Evolutionary conservation across 2,797 vertebrate species (phyloP).

Genomic region (Molothrus aeneus): DNA sequence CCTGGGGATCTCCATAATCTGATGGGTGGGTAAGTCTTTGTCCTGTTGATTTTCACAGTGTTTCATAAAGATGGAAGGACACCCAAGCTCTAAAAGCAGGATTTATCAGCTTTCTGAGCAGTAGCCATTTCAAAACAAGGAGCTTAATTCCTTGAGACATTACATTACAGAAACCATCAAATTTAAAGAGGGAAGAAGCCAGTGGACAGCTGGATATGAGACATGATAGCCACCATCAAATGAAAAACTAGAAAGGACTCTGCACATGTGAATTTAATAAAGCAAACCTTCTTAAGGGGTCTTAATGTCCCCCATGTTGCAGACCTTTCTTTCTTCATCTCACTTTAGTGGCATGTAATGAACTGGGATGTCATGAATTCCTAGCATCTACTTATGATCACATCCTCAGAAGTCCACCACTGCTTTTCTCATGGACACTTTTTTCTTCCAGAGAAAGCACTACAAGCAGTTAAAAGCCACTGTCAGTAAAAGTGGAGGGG

Average conservation of each 20-base stretch:
- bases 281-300: neutral
- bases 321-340: neutral
- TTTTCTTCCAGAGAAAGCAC: neutral
- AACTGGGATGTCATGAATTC: neutral
- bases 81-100: neutral
- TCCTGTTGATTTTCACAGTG: neutral
- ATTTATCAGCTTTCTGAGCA: neutral
- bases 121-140: neutral
- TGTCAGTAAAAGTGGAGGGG: fast-evolving
- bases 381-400: neutral
- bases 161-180: neutral
- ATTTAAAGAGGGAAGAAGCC: neutral
- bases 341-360: neutral
- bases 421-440: fast-evolving
- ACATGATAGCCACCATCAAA: neutral
- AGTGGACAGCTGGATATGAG: neutral
- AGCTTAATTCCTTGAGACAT: neutral
- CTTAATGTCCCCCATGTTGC: fast-evolving
- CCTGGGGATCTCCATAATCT: neutral
- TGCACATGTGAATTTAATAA: neutral
- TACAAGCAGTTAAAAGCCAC: neutral
- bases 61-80: fast-evolving
- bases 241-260: neutral
- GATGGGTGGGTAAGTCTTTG: neutral
- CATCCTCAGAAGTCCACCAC: neutral